Conservation (phyloP, 2,888 invertebrate genomes). For the Netelia inedita region DNA sequence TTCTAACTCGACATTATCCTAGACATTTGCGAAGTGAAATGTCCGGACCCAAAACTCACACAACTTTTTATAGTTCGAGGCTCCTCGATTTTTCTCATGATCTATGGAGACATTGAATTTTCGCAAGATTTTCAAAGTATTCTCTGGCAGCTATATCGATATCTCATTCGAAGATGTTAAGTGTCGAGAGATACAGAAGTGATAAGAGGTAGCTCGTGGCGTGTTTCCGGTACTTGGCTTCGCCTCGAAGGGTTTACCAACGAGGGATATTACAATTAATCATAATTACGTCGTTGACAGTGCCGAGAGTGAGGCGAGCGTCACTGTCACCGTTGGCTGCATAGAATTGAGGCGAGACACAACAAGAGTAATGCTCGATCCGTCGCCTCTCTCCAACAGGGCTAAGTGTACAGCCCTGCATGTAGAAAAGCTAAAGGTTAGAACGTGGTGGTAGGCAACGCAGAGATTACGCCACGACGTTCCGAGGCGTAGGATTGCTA, state of each 20-base stretch:
- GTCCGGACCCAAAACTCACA: neutral
- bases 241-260: neutral
- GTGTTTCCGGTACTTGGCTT: constrained; percentile 14
- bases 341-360: constrained; percentile 43
- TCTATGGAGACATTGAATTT: neutral
- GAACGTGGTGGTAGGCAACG: neutral
- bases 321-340: neutral
- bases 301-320: constrained; percentile 28
- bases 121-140: neutral
- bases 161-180: neutral
- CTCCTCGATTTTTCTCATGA: neutral
- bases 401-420: neutral
- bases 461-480: neutral
- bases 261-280: constrained; percentile 75
- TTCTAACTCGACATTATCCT: neutral
- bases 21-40: neutral
- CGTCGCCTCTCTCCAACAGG: constrained; percentile 34
- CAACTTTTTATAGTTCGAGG: neutral
- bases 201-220: neutral
- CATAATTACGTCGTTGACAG: constrained; percentile 77
- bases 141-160: neutral
- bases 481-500: neutral
- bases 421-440: neutral
- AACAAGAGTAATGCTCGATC: constrained; percentile 73
- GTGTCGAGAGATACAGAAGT: neutral